Base-by-base conservation (phyloP, 2,888 invertebrate genomes). In the Caenorhabditis plicata region DNA sequence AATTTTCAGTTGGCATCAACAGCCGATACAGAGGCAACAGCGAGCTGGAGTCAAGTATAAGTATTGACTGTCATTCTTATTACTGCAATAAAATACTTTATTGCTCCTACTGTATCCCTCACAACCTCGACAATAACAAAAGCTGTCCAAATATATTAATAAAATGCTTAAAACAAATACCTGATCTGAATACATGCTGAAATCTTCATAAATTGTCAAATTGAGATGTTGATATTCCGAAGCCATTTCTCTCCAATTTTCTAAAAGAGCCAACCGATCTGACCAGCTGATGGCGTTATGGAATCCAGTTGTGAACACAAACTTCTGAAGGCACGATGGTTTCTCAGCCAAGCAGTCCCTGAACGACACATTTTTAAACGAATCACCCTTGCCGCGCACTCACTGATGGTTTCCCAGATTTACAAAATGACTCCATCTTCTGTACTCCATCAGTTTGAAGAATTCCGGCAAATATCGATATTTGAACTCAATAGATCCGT, bases 271-370 rank as follows among this genome's bases (percentile, higher is more conserved):
- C 13, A 68, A 51, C 13, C 69, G 47, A 13, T 66, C 66, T 2
- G 64, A 62, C 78, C 79, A 79, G 4, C 73, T 60, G 22, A 77
- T 70, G 13, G 80, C 80, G 42, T 80, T 70, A 32, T 74, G 70
- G 68, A 80, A 80, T 29, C 80, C 80, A 11, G 80, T 80, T 9
- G 75, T 71, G 58, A 80, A 77, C 47, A 80, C 75, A 57, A 80
- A 80, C 40, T 77, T 80, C 39, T 69, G 66, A 11, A 80, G 62
- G 56, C 80, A 80, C 1, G 66, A 43, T 3, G 78, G 75, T 22
- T 71, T 66, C 29, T 80, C 80, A 3, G 67, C 56, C 3, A 66
- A 51, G 32, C 80, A 80, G 42, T 79, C 78, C 42, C 78, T 79
- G 62, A 20, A 74, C 15, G 13, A 31, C 9, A 17, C 20, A 25